Evolutionary conservation across 1,140 invertebrate species (phyloP), one percentile per base, ranked within the genome.

Genomic region (Liolophura sinensis): DNA sequence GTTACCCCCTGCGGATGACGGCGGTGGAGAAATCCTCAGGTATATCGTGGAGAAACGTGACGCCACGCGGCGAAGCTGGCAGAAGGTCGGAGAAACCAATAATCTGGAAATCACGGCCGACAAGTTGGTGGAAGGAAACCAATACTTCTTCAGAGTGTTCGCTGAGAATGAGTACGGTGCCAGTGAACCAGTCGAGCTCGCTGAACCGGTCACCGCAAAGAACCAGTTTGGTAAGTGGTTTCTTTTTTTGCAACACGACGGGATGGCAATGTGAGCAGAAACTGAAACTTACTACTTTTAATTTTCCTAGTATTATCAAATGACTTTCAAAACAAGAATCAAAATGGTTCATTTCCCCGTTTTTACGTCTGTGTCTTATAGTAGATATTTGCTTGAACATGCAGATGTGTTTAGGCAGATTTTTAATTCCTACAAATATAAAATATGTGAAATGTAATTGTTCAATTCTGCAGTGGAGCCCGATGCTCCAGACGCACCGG

Each of bases 61-160:
- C 83, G 91, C 92, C 76, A 94, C 93, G 46, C 91, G 97, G 89
- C 90, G 90, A 48, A 93, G 92, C 66, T 99, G 97, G 97, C 97
- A 65, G 94, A 97, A 77, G 95, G 97, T 83, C 89, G 93, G 66
- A 92, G 61, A 68, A 40, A 71, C 67, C 1, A 60, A 65, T 47
- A 68, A 74, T 12, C 71, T 74, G 22, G 68, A 73, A 56, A 65
- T 75, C 49, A 71, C 62, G 47, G 97, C 80, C 60, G 62, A 48
- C 91, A 92, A 60, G 89, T 89, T 67, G 85, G 88, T 65, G 88
- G 93, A 73, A 85, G 90, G 15, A 88, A 92, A 68, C 91, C 93
- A 40, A 90, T 99, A 99, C 79, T 94, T 99, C 83, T 98, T 99
- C 88, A 89, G 96, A 65, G 92, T 99, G 0, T 82, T 84, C 61